Evolutionary conservation across 2,797 vertebrate genomes (phyloP).

Genomic region (Oophaga sylvatica): DNA sequence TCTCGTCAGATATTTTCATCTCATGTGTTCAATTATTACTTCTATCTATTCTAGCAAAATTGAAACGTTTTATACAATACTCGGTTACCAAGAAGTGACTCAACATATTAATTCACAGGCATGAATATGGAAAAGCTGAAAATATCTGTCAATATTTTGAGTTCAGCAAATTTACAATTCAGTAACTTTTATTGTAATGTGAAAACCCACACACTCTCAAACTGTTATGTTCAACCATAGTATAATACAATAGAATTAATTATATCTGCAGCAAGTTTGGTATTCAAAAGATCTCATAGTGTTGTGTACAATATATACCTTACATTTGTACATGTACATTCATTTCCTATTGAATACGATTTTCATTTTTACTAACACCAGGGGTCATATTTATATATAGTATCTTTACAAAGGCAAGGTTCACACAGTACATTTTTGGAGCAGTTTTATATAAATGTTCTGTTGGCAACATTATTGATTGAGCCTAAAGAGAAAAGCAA

Average conservation of each 20-base stretch:
- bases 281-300: neutral
- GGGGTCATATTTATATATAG: too few relatives aligned
- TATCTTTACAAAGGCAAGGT: too few relatives aligned
- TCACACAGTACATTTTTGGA: too few relatives aligned
- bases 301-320: neutral
- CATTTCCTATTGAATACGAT: neutral
- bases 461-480: too few relatives aligned
- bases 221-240: neutral
- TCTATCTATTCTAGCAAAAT: neutral
- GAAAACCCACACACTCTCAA: constrained; percentile 4
- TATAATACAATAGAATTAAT: neutral
- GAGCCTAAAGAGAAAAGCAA: too few relatives aligned
- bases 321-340: neutral
- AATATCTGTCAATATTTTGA: constrained; percentile 39
- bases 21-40: neutral
- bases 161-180: constrained; percentile 8
- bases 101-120: constrained; percentile 23
- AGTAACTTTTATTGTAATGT: constrained; percentile 16
- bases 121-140: constrained; percentile 36
- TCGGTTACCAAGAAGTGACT: constrained; percentile 1
- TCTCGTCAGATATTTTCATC: too few relatives aligned
- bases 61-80: constrained; percentile 1
- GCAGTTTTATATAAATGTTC: too few relatives aligned
- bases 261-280: neutral
- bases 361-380: neutral